Conservation (phyloP, 2,888 invertebrate species). For the Chydorus sphaericus region DNA sequence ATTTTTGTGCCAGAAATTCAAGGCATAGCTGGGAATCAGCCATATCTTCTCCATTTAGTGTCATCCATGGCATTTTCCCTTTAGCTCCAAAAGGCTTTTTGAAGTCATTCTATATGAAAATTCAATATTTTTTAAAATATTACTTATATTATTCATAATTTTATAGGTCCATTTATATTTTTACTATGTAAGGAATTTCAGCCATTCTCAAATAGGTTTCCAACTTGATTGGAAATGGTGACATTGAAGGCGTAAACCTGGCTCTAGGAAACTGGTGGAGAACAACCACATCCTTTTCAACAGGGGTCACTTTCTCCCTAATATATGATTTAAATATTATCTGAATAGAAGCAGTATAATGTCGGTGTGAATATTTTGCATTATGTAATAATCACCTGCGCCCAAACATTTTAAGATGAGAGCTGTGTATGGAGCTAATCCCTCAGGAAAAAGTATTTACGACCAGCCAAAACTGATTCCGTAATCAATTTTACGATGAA, state of each 20-base stretch:
- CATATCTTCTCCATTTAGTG: constrained; percentile 26
- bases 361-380: too few species aligned
- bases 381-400: too few species aligned
- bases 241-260: constrained; percentile 26
- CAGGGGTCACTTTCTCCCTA: too few species aligned
- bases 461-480: too few species aligned
- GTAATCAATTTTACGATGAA: too few species aligned
- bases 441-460: too few species aligned
- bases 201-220: constrained; percentile 30
- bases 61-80: constrained; percentile 30
- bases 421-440: too few species aligned
- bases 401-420: too few species aligned
- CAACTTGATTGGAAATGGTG: constrained; percentile 30
- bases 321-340: too few species aligned
- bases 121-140: neutral
- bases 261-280: constrained; percentile 18
- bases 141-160: too few species aligned
- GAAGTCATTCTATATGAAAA: constrained; percentile 24
- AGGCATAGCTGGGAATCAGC: constrained; percentile 30
- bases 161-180: too few species aligned
- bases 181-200: constrained; percentile 29
- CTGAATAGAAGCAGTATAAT: too few species aligned
- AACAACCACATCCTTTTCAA: constrained; percentile 8
- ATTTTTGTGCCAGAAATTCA: constrained; percentile 26
- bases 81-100: constrained; percentile 26